A percentile compares a stretch with the other conserved stretches of the same genome.
Conservation (phyloP, 2,113 vertebrate species). For the Gallinago paraguaiae region DNA sequence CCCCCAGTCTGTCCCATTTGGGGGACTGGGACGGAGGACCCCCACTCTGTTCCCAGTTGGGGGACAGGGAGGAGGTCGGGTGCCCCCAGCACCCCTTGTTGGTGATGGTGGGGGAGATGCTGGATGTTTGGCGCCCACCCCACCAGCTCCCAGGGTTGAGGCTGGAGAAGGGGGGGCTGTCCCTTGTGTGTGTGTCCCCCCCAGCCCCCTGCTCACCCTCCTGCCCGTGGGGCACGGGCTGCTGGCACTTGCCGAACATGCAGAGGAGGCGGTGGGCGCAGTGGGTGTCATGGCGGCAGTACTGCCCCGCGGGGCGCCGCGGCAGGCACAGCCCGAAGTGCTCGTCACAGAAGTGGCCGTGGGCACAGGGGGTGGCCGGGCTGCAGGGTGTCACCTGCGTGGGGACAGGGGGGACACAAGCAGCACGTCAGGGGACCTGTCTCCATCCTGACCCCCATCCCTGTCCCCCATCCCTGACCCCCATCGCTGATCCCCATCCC, state of each 20-base stretch:
- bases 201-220: slow-evolving; percentile 72
- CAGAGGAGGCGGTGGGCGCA: slow-evolving; percentile 83
- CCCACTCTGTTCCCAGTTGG: too few species aligned
- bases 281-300: slow-evolving; percentile 82
- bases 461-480: too few species aligned
- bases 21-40: too few species aligned
- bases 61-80: neutral
- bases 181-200: accelerated
- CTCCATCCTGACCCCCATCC: too few species aligned
- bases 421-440: accelerated
- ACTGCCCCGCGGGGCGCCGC: slow-evolving; percentile 75
- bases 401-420: neutral
- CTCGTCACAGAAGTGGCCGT: slow-evolving; percentile 82
- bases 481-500: too few species aligned
- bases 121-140: neutral
- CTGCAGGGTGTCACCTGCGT: slow-evolving; percentile 73
- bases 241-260: slow-evolving; percentile 87
- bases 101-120: neutral
- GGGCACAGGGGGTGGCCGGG: slow-evolving; percentile 73
- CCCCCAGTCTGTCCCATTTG: too few species aligned
- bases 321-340: slow-evolving; percentile 86
- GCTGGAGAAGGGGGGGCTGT: too few species aligned
- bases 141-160: neutral
- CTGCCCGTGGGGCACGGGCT: slow-evolving; percentile 75
- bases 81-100: neutral